Evolutionary conservation across 2,888 invertebrate genomes (phyloP).

Genomic region (Apamea anceps): DNA sequence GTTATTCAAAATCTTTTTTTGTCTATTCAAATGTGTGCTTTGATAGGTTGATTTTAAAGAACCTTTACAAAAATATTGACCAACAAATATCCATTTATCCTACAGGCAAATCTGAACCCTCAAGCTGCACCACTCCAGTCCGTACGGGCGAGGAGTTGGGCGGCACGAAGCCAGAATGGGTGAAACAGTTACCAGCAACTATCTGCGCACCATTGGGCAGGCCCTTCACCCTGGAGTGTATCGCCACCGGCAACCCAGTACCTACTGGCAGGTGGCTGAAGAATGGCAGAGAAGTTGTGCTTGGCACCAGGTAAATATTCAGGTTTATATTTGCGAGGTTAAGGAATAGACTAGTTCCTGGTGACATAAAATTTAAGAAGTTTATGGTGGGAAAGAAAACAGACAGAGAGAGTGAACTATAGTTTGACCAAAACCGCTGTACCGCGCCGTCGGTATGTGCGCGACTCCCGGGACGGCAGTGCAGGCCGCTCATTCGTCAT

Average conservation of each 20-base stretch:
- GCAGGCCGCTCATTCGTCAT: too few relatives aligned
- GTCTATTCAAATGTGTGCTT: neutral
- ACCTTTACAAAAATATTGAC: neutral
- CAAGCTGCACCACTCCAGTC: constrained; percentile 97
- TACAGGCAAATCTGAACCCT: constrained; percentile 94
- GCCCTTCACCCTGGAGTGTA: constrained; percentile 95
- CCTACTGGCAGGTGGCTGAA: constrained; percentile 97
- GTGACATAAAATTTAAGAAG: too few relatives aligned
- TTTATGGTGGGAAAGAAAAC: neutral
- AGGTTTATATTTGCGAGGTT: too few relatives aligned
- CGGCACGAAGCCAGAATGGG: constrained; percentile 97
- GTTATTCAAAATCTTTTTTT: too few relatives aligned
- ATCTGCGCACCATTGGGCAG: constrained; percentile 95
- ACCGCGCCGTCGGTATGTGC: too few relatives aligned
- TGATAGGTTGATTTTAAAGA: neutral
- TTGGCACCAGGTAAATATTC: constrained; percentile 91
- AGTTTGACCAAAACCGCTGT: too few relatives aligned
- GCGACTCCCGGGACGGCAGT: too few relatives aligned
- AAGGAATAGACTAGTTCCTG: too few relatives aligned
- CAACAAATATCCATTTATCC: neutral
- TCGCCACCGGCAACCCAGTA: constrained; percentile 96
- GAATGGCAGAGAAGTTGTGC: constrained; percentile 96
- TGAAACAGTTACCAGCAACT: constrained; percentile 94
- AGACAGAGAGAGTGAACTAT: too few relatives aligned
- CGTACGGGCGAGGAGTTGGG: constrained; percentile 96